Evolutionary conservation across 2,113 vertebrate genomes (phyloP), one percentile per base, ranked within the genome.

Genomic region (Oncorhynchus nerka): DNA sequence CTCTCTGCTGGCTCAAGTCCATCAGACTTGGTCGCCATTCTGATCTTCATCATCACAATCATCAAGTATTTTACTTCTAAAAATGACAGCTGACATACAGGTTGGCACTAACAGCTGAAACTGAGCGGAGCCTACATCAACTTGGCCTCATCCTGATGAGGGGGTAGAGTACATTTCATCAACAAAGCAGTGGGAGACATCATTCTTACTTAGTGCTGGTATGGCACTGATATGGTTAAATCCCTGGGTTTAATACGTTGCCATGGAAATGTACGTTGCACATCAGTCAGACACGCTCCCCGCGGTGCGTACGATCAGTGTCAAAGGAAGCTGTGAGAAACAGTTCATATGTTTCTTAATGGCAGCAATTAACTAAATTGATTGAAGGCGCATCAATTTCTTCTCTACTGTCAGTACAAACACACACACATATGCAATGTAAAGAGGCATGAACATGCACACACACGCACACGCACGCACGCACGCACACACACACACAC

Each of bases 111-210:
- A 19, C 16, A 55, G 51, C 16, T 55, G 13, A 55, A 55, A 19
- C 51, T 19, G 16, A 55, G 15, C 4, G 4, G 51, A 55, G 51
- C 9, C 59, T 62, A 11, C 59, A n/a, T 62, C 59, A 62, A n/a
- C 20, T 62, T 24, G 51, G 16, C 7, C 22, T 22, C 5, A 8
- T 62, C n/a, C 59, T 62, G 20, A 22, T 62, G n/a, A 88, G 81
- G 79, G n/a, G 76, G 83, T 87, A 79, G 73, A 86, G 86, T 11
- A 5, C 88, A 89, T 84, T 86, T 92, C 87, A 91, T 92, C 89
- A 89, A 86, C 83, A 81, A 81, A 87, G 78, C 89, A 85, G 91
- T 88, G 82, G 91, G 92, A 91, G 85, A 85, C 85, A 84, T 90
- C 89, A 88, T 86, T 89, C 88, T 89, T 69, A 78, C 79, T 19